Base-by-base conservation (phyloP, 1,140 invertebrate species). In the Frieseomelitta varia region DNA sequence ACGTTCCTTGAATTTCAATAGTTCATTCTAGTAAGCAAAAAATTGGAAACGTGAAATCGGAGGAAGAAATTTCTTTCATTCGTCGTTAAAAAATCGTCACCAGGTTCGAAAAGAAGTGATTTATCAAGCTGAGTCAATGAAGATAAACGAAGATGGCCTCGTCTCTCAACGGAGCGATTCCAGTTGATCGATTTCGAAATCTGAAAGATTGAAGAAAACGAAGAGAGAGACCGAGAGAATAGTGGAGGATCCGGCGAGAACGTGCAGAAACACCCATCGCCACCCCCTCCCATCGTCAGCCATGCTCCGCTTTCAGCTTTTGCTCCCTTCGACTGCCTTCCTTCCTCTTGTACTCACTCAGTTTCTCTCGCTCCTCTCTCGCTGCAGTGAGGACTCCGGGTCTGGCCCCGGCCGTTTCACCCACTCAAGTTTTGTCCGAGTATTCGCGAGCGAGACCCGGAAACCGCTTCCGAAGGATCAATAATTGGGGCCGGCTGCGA, bases 381-480 rank as follows among this genome's bases (percentile, higher is more conserved):
- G 39, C 39, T 47, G 39, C 53, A 27, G 14, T 24, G 34, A 30
- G 72, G 51, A 67, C 56, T 76, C 55, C 79, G 76, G 72, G 63
- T 56, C 78, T 63, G 81, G 81, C 58, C 84, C 87, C 61, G 67
- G 78, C 75, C 61, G 78, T 84, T 90, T 88, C 84, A 88, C 80
- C 84, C 76, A 86, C 85, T 87, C 71, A 86, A 92, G 77, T 90
- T 91, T 90, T 88, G 87, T 88, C 83, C 69, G 74, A 80, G 87
- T 88, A 82, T 90, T 91, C 86, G 90, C 81, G 72, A 89, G 77
- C 83, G 81, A 85, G 86, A 88, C 81, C 86, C 83, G 88, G 90
- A 91, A 91, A 89, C 87, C 85, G 89, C 85, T 90, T 92, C 74
- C 84, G 47, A 87, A 88, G 86, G 90, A 92, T 92, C 91, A 91